These are phyloP conservation scores for Pyrocoelia pectoralis DNA, from an alignment of 2,888 invertebrate genomes.

Conservation along the genomic window DNA sequence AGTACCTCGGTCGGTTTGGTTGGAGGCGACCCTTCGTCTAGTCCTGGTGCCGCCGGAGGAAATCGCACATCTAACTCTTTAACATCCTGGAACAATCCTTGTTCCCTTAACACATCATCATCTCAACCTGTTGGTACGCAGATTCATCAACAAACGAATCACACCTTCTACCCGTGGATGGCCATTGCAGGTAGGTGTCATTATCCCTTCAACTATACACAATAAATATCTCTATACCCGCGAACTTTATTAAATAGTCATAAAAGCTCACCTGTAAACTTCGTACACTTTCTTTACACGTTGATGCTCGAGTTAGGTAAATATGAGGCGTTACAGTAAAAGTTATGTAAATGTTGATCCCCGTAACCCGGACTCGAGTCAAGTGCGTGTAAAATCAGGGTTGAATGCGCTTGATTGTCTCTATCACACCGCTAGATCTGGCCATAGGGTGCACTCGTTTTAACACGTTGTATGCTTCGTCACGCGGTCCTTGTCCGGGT, in stretches of 20 bases:
- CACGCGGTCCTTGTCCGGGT: conserved; percentile 47
- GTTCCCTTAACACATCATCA: conserved; percentile 83
- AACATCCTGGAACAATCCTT: conserved; percentile 88
- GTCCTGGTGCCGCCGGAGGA: conserved; percentile 73
- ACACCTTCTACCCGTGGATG: conserved; percentile 98
- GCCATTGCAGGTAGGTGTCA: conserved; percentile 92
- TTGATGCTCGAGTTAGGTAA: conserved; percentile 36
- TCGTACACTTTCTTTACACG: conserved; percentile 29
- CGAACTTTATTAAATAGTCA: neutral
- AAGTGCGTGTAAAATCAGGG: conserved; percentile 69
- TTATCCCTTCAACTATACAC: no score
- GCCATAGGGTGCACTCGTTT: conserved; percentile 39
- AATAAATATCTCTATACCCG: conserved; percentile 12
- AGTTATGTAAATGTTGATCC: conserved; percentile 55
- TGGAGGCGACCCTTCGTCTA: conserved; percentile 75
- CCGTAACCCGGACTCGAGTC: conserved; percentile 58
- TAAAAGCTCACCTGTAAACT: conserved; percentile 4
- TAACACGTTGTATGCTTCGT: conserved; percentile 35
- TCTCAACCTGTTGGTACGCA: conserved; percentile 81
- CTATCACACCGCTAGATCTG: conserved; percentile 50
- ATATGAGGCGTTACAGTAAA: conserved; percentile 44
- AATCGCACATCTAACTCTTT: conserved; percentile 64
- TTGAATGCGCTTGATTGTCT: conserved; percentile 56
- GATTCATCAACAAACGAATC: conserved; percentile 89
- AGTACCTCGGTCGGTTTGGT: conserved; percentile 76